A percentile compares a stretch with the other conserved stretches of the same genome.
Conservation (phyloP, 1,140 invertebrate species). For the Muscidifurax raptorellus region DNA sequence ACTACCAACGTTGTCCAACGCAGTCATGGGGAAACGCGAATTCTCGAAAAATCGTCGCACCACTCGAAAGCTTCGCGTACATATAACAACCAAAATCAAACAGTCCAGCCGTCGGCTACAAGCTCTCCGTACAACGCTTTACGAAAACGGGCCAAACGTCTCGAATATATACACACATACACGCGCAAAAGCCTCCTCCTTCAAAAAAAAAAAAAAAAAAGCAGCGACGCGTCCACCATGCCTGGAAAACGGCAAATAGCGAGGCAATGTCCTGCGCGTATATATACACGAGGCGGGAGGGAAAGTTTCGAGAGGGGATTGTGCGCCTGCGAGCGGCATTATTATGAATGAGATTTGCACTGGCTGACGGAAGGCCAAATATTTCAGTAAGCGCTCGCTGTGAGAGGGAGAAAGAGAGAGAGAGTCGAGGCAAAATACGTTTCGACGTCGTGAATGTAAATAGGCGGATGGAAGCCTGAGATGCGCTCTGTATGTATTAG, state of each 20-base stretch:
- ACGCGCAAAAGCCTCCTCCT: neutral
- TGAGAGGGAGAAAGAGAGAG: neutral
- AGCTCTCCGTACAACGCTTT: neutral
- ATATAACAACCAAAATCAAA: neutral
- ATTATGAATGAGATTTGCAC: slow-evolving; percentile 69
- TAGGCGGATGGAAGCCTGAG: slow-evolving; percentile 35
- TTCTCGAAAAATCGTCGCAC: neutral
- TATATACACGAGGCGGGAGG: neutral
- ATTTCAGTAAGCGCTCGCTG: slow-evolving; percentile 58
- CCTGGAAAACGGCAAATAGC: slow-evolving; percentile 21
- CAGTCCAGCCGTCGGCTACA: neutral
- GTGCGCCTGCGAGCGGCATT: slow-evolving; percentile 55
- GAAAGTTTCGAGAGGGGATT: slow-evolving; percentile 27
- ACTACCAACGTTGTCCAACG: no score
- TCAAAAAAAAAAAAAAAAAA: slow-evolving; percentile 8
- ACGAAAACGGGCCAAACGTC: neutral
- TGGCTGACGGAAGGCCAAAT: slow-evolving; percentile 63
- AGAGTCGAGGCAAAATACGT: slow-evolving; percentile 30
- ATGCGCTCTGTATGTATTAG: neutral
- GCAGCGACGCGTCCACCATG: neutral
- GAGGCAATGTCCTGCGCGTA: slow-evolving; percentile 7
- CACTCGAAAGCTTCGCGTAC: neutral
- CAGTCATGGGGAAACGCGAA: no score
- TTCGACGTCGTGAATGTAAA: slow-evolving; percentile 49
- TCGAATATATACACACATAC: no score